Percentiles rank a stretch among this genome's conserved stretches.
These are phyloP conservation scores for Todus mexicanus DNA, from an alignment of 2,797 vertebrate genomes.

Conservation along the genomic window DNA sequence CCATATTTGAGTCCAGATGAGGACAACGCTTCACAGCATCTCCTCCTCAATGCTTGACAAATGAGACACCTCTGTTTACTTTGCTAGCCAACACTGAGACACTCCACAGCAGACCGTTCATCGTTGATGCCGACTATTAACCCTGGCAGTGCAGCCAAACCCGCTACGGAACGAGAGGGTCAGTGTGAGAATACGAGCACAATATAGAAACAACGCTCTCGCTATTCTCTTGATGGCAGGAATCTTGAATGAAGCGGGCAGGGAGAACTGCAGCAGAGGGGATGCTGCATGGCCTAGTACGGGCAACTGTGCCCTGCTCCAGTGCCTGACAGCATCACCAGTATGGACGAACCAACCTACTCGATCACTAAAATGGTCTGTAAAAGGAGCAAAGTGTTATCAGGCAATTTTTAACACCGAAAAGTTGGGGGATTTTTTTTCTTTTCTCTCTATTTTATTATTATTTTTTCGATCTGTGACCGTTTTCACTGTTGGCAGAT, in stretches of 20 bases:
- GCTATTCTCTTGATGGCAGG: background rate
- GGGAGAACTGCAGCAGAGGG: background rate
- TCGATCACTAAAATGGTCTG: background rate
- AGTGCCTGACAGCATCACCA: background rate
- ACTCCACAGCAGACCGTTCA: background rate
- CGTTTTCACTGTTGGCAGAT: constrained; percentile 30
- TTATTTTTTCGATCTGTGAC: background rate
- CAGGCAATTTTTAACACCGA: background rate
- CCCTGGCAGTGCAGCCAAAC: background rate
- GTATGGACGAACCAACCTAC: background rate
- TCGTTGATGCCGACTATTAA: background rate
- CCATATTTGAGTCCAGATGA: background rate
- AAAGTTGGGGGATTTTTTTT: background rate
- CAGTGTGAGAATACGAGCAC: background rate
- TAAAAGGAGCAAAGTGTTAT: background rate
- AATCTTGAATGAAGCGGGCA: background rate
- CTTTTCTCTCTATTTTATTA: background rate
- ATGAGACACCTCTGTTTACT: background rate
- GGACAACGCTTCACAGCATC: background rate
- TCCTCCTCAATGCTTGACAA: background rate
- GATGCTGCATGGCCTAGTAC: background rate
- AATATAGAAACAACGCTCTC: background rate
- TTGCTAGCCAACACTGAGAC: background rate
- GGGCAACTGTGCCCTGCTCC: background rate
- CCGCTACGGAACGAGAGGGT: background rate